These are phyloP conservation scores for Clusia tigrina DNA, from an alignment of 2,888 invertebrate species.

Conservation along the genomic window DNA sequence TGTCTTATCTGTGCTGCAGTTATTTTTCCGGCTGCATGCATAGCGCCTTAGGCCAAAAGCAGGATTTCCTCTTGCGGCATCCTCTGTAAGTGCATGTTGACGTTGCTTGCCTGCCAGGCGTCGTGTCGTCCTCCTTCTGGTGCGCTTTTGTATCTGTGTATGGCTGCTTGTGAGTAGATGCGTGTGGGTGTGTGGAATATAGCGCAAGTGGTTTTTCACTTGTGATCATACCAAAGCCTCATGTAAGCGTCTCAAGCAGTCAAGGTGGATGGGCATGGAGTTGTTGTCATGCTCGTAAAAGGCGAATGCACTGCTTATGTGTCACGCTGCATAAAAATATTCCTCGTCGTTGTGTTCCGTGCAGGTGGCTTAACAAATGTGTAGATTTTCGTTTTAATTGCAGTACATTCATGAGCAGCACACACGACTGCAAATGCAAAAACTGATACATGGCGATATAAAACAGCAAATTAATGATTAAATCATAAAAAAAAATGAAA, in stretches of 20 bases:
- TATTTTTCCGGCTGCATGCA: slow-evolving; percentile 6
- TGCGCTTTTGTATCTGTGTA: background rate
- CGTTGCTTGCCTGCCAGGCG: background rate
- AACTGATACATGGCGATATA: too few relatives aligned
- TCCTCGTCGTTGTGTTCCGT: too few relatives aligned
- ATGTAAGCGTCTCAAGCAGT: slow-evolving; percentile 39
- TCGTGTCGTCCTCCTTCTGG: background rate
- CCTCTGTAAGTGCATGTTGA: slow-evolving; percentile 6
- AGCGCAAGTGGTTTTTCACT: slow-evolving; percentile 48
- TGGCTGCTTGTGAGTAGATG: background rate
- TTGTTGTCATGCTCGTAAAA: too few relatives aligned
- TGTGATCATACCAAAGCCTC: slow-evolving; percentile 49
- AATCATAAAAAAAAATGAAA: too few relatives aligned
- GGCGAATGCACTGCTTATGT: slow-evolving; percentile 3
- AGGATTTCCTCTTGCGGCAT: slow-evolving; percentile 15
- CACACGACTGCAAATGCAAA: too few relatives aligned
- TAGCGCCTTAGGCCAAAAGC: slow-evolving; percentile 16
- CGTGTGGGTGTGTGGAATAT: background rate
- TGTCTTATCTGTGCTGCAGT: slow-evolving; percentile 17
- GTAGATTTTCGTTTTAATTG: too few relatives aligned
- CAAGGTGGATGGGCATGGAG: too few relatives aligned
- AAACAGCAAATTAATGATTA: too few relatives aligned
- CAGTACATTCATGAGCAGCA: too few relatives aligned
- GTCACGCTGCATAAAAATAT: too few relatives aligned
- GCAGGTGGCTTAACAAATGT: too few relatives aligned